phyloP scores from a whole-genome alignment of 2,888 invertebrate genomes.

The Pediacus dermestoides region DNA sequence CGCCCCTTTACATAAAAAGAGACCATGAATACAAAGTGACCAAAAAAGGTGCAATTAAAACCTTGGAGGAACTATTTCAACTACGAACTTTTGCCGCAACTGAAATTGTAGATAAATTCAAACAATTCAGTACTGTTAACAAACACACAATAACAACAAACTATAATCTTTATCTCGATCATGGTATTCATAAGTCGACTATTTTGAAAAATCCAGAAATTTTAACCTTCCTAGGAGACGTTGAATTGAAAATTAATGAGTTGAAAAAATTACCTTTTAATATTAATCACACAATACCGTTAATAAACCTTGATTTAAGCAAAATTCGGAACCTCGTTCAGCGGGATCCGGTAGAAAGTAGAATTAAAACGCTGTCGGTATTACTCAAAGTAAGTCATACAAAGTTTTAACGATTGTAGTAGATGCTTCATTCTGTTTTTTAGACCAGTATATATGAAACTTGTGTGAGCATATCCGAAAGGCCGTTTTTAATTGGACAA shows the following conservation, averaged over 20 bases:
- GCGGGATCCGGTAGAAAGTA: slow-evolving; percentile 19
- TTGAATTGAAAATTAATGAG: slow-evolving; percentile 30
- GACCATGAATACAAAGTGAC: too few relatives aligned
- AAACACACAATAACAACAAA: slow-evolving; percentile 29
- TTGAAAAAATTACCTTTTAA: slow-evolving; percentile 32
- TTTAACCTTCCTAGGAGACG: slow-evolving; percentile 27
- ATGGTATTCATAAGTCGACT: slow-evolving; percentile 29
- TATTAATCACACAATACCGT: slow-evolving; percentile 33
- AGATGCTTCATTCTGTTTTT: slow-evolving; percentile 19
- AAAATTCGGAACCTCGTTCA: slow-evolving; percentile 24
- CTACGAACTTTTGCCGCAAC: slow-evolving; percentile 22
- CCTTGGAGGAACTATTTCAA: slow-evolving; percentile 24
- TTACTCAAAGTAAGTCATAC: slow-evolving; percentile 29
- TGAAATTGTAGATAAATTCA: slow-evolving; percentile 27
- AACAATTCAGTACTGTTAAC: slow-evolving; percentile 24
- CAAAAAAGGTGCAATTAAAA: slow-evolving; percentile 21
- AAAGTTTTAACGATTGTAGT: neutral
- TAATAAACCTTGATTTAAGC: slow-evolving; percentile 27
- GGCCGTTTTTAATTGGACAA: slow-evolving; percentile 22
- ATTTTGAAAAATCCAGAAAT: slow-evolving; percentile 37
- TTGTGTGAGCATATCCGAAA: slow-evolving; percentile 24
- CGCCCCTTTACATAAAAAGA: too few relatives aligned
- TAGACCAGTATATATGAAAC: slow-evolving; percentile 32
- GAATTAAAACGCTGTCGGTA: slow-evolving; percentile 29
- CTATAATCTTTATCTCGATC: slow-evolving; percentile 28